Evolutionary conservation across 2,888 invertebrate genomes (phyloP).

Genomic region (Hecatera dysodea): DNA sequence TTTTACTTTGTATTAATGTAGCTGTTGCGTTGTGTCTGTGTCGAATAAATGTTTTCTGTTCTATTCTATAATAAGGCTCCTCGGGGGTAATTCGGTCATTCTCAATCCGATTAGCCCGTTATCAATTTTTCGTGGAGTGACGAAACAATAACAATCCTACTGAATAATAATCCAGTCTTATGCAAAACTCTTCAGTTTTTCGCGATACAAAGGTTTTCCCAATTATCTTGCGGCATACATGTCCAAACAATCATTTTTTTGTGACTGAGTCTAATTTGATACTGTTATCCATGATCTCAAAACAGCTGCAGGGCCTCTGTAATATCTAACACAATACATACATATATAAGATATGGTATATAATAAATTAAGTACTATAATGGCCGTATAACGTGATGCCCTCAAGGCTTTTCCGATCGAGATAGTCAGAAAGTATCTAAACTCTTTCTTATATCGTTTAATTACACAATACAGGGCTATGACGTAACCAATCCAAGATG

Average conservation of each 20-base stretch:
- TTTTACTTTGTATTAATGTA: too few species aligned
- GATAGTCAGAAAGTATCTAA: slow-evolving; percentile 60
- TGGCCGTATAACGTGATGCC: slow-evolving; percentile 31
- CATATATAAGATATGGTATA: slow-evolving; percentile 8
- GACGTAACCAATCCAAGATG: slow-evolving; percentile 27
- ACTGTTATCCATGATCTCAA: slow-evolving; percentile 25
- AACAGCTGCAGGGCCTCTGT: slow-evolving; percentile 12
- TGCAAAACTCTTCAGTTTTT: not conserved
- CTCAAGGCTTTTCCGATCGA: slow-evolving; percentile 45
- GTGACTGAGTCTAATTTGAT: slow-evolving; percentile 10
- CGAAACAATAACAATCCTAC: too few species aligned
- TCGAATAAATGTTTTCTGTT: too few species aligned
- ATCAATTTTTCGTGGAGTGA: not conserved
- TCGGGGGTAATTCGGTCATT: too few species aligned
- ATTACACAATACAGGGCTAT: slow-evolving; percentile 44
- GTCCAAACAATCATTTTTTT: not conserved
- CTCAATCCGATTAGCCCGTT: too few species aligned
- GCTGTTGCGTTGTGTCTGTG: too few species aligned
- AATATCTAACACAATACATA: too few species aligned
- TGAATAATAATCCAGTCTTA: not conserved
- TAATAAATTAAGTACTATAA: slow-evolving; percentile 41
- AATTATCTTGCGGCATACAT: not conserved
- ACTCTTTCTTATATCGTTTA: slow-evolving; percentile 20
- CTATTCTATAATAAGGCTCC: too few species aligned
- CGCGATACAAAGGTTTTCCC: not conserved